Conservation (phyloP, 1,140 invertebrate species). For the Lamellibrachia luymesi region DNA sequence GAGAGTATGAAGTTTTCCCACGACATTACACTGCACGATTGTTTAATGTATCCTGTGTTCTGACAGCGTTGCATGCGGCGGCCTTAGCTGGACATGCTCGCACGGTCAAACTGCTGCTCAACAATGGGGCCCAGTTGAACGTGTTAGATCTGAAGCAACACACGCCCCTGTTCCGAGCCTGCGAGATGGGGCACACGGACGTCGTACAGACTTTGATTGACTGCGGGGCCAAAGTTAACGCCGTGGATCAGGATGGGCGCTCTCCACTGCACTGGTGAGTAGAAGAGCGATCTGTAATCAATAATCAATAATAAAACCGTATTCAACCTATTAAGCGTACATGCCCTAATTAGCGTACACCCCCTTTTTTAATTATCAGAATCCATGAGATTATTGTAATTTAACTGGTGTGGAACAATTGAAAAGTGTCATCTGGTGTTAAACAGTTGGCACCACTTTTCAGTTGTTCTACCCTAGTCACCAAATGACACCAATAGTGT, state of each 20-base stretch:
- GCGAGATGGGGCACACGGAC: conserved; percentile 56
- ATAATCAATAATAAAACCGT: not conserved
- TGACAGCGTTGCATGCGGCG: conserved; percentile 54
- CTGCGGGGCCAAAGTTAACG: conserved; percentile 48
- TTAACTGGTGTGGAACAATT: too few relatives aligned
- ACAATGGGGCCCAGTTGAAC: conserved; percentile 50
- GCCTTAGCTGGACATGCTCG: conserved; percentile 52
- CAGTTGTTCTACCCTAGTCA: too few relatives aligned
- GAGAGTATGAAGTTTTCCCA: too few relatives aligned
- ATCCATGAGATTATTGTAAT: too few relatives aligned
- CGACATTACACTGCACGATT: too few relatives aligned
- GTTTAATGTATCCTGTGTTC: not conserved
- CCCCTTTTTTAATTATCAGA: too few relatives aligned
- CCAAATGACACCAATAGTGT: too few relatives aligned
- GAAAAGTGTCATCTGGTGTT: too few relatives aligned
- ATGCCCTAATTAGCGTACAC: too few relatives aligned
- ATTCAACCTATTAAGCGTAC: too few relatives aligned
- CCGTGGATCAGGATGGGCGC: conserved; percentile 52
- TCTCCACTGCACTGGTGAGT: conserved; percentile 57
- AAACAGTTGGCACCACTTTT: too few relatives aligned
- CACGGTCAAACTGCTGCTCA: conserved; percentile 51
- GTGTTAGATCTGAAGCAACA: conserved; percentile 49
- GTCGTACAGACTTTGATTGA: conserved; percentile 55
- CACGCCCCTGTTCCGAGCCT: conserved; percentile 56
- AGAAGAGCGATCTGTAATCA: not conserved